Percentiles rank a stretch among this genome's conserved stretches.
phyloP scores from a whole-genome alignment of 2,113 vertebrate species.

The Oncorhynchus keta region DNA sequence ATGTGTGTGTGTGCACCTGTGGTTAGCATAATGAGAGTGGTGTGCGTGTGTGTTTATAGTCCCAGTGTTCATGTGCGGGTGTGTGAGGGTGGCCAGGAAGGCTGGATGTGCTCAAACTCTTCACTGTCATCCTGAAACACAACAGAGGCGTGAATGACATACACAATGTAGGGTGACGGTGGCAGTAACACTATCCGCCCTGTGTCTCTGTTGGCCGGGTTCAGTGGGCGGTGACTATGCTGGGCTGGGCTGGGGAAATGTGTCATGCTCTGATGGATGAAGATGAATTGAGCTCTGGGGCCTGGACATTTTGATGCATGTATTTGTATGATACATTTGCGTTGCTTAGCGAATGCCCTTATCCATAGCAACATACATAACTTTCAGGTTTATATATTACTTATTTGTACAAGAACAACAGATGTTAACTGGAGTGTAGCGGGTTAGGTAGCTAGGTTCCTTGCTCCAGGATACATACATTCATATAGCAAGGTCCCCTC shows the following conservation, averaged over 20 bases:
- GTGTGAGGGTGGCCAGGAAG: slow-evolving; percentile 16
- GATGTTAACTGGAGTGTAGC: slow-evolving; percentile 66
- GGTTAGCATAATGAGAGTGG: slow-evolving; percentile 59
- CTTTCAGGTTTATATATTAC: slow-evolving; percentile 73
- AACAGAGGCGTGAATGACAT: slow-evolving; percentile 33
- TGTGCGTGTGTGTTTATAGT: slow-evolving; percentile 57
- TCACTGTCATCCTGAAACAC: slow-evolving; percentile 35
- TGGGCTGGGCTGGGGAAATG: not conserved
- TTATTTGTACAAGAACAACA: slow-evolving; percentile 64
- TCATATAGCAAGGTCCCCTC: slow-evolving; percentile 28
- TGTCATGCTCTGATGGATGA: slow-evolving; percentile 43
- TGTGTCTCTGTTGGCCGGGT: slow-evolving; percentile 34
- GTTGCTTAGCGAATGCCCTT: slow-evolving; percentile 58
- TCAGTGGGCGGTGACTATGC: slow-evolving; percentile 61
- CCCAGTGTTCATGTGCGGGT: slow-evolving; percentile 40
- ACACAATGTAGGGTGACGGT: slow-evolving; percentile 46
- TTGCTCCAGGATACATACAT: slow-evolving; percentile 64
- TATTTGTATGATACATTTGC: slow-evolving; percentile 50
- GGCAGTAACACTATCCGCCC: slow-evolving; percentile 51
- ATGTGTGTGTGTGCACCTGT: slow-evolving; percentile 48
- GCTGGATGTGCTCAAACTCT: slow-evolving; percentile 24
- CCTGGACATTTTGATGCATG: slow-evolving; percentile 26
- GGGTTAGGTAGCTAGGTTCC: slow-evolving; percentile 43
- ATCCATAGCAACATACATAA: slow-evolving; percentile 60
- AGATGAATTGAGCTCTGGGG: slow-evolving; percentile 45